phyloP scores from a whole-genome alignment of 2,113 vertebrate species.

The Prionailurus viverrinus region DNA sequence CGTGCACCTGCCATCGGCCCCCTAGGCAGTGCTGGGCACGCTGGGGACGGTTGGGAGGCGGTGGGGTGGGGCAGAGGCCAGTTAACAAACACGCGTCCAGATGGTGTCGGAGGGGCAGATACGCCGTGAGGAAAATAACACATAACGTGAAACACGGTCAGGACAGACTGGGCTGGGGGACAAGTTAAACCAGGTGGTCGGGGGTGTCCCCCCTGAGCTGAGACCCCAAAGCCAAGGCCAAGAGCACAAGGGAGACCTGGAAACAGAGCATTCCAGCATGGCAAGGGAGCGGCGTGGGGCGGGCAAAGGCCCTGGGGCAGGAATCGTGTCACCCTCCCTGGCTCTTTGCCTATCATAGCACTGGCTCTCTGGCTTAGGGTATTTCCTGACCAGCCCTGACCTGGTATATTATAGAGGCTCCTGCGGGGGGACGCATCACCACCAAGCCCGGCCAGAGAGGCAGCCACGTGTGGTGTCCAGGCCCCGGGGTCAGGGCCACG shows the following conservation, averaged over 20 bases:
- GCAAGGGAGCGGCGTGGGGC: fast-evolving
- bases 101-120: fast-evolving
- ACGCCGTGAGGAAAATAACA: fast-evolving
- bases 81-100: too few relatives aligned
- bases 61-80: fast-evolving
- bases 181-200: too few relatives aligned
- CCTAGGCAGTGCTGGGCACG: fast-evolving
- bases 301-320: background rate
- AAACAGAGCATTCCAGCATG: fast-evolving
- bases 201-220: background rate
- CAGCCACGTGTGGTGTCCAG: fast-evolving
- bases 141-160: fast-evolving
- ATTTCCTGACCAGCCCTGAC: background rate
- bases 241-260: fast-evolving
- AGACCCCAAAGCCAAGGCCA: background rate
- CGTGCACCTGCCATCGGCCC: background rate
- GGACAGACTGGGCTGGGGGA: background rate
- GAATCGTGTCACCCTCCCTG: fast-evolving
- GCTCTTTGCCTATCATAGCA: fast-evolving
- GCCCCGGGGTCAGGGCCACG: too few relatives aligned
- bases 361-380: background rate
- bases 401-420: too few relatives aligned
- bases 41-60: fast-evolving
- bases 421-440: fast-evolving
- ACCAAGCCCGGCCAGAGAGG: background rate